phyloP scores from a whole-genome alignment of 2,113 vertebrate genomes.

The Chlamydotis undulata region DNA sequence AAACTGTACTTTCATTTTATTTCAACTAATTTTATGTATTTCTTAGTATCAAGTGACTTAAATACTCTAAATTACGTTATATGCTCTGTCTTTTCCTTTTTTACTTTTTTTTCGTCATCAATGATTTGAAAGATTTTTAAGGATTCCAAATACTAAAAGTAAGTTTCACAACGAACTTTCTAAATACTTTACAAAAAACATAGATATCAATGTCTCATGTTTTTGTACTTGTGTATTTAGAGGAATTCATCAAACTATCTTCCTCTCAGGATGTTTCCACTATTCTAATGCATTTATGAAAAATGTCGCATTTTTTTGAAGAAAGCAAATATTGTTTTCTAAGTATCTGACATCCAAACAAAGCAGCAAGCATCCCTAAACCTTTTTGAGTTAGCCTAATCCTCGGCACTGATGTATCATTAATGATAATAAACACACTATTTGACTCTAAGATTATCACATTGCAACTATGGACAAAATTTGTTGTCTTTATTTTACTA shows the following conservation, averaged over 20 bases:
- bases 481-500: neutral
- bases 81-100: neutral
- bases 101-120: neutral
- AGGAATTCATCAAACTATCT: neutral
- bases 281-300: neutral
- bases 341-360: neutral
- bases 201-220: neutral
- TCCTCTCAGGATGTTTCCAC: neutral
- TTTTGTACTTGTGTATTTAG: neutral
- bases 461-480: neutral
- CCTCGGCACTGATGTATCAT: neutral
- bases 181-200: neutral
- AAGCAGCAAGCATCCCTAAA: slow-evolving; percentile 10
- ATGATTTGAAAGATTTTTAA: neutral
- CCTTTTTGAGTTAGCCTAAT: slow-evolving; percentile 4
- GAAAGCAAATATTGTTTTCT: neutral
- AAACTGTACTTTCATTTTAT: neutral
- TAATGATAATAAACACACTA: neutral
- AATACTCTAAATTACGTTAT: neutral
- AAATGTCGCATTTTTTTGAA: neutral
- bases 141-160: neutral
- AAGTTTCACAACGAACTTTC: neutral
- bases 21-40: neutral
- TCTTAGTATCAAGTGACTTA: neutral
- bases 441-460: neutral